These are phyloP conservation scores for Eurois occulta DNA, from an alignment of 2,888 invertebrate species.

Conservation along the genomic window DNA sequence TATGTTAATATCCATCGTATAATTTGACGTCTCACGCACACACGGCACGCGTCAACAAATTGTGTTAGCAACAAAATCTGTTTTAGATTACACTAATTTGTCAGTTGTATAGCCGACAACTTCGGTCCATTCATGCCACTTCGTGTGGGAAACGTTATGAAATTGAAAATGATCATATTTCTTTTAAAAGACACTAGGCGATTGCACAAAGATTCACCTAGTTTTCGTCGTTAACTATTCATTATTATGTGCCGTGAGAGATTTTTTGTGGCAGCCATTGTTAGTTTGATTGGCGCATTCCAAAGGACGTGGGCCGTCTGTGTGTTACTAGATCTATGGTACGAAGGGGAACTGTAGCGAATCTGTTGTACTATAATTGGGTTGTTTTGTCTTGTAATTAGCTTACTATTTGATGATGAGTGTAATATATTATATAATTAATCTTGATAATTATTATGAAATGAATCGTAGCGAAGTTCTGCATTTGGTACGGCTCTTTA, in stretches of 20 bases:
- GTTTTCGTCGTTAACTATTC: slow-evolving; percentile 90
- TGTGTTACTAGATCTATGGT: slow-evolving; percentile 64
- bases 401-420: slow-evolving; percentile 58
- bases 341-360: slow-evolving; percentile 41
- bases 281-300: slow-evolving; percentile 88
- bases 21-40: slow-evolving; percentile 80
- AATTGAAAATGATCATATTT: slow-evolving; percentile 91
- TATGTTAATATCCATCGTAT: slow-evolving; percentile 75
- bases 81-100: slow-evolving; percentile 90
- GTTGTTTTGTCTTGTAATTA: slow-evolving; percentile 44
- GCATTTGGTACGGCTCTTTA: background rate
- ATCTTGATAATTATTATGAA: slow-evolving; percentile 39
- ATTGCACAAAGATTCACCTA: slow-evolving; percentile 91
- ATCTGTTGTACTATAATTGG: slow-evolving; percentile 46
- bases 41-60: slow-evolving; percentile 77
- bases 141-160: slow-evolving; percentile 89
- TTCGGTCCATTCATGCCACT: slow-evolving; percentile 82
- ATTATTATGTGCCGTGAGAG: slow-evolving; percentile 89
- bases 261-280: slow-evolving; percentile 86
- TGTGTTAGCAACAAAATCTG: slow-evolving; percentile 82
- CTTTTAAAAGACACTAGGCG: slow-evolving; percentile 89
- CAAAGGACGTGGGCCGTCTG: slow-evolving; percentile 79
- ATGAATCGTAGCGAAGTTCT: slow-evolving; percentile 1
- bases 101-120: slow-evolving; percentile 76
- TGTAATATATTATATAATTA: slow-evolving; percentile 16